Conservation (phyloP, 1,140 invertebrate species). For the Venustaconcha ellipsiformis region DNA sequence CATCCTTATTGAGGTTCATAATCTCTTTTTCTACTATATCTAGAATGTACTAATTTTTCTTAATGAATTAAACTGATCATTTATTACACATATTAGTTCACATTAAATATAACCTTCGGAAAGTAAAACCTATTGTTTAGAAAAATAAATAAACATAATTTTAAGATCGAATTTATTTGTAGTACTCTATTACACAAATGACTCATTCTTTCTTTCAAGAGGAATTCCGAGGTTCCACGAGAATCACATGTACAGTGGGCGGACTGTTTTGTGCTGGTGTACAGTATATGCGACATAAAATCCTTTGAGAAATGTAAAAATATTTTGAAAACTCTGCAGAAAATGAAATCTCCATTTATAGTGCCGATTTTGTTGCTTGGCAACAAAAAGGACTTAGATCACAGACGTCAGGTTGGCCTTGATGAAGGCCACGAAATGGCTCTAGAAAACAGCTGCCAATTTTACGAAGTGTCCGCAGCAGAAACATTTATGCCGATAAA, state of each 20-base stretch:
- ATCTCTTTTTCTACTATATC: too few species aligned
- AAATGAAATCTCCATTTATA: slow-evolving; percentile 59
- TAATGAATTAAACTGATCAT: too few species aligned
- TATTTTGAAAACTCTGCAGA: slow-evolving; percentile 78
- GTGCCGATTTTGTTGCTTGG: slow-evolving; percentile 80
- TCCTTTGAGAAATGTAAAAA: slow-evolving; percentile 83
- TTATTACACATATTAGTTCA: too few species aligned
- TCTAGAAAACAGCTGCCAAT: slow-evolving; percentile 82
- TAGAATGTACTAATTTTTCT: too few species aligned
- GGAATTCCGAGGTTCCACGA: not conserved
- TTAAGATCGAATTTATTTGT: too few species aligned
- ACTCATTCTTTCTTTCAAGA: too few species aligned
- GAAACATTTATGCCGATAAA: slow-evolving; percentile 83
- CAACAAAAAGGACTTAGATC: slow-evolving; percentile 87
- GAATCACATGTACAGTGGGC: slow-evolving; percentile 77
- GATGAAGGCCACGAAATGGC: slow-evolving; percentile 86
- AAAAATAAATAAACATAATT: too few species aligned
- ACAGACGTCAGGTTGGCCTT: slow-evolving; percentile 82
- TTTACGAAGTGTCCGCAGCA: slow-evolving; percentile 88
- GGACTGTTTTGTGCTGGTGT: slow-evolving; percentile 87
- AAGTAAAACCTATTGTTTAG: too few species aligned
- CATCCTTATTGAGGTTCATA: too few species aligned
- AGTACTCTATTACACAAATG: too few species aligned
- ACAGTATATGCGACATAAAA: slow-evolving; percentile 81
- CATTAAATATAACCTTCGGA: too few species aligned